A percentile compares a stretch with the other conserved stretches of the same genome.
Conservation (phyloP, 2,113 vertebrate species). For the Gallinago jamesoni region DNA sequence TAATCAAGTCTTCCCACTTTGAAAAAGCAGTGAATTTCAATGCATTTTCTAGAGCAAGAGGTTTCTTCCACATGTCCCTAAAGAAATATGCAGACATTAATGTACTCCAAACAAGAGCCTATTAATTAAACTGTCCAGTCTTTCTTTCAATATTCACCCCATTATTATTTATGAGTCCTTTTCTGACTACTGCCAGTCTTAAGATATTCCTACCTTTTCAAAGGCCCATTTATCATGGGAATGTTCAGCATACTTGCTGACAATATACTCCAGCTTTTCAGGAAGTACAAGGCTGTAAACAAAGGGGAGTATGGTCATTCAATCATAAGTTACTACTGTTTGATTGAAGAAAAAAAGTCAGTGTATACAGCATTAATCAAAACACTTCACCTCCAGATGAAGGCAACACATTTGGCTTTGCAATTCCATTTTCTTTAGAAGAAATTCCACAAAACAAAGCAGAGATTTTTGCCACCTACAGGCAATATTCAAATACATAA, state of each 20-base stretch:
- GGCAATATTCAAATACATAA: background rate
- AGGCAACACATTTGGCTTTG: background rate
- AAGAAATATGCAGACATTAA: background rate
- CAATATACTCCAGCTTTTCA: constrained; percentile 92
- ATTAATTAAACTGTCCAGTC: background rate
- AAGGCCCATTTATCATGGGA: constrained; percentile 96
- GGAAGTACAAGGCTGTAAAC: constrained; percentile 87
- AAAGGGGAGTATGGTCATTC: background rate
- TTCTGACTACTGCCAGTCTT: background rate
- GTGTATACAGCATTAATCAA: background rate
- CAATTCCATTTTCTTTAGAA: background rate
- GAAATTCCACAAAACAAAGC: background rate
- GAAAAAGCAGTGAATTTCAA: background rate
- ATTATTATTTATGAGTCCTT: background rate
- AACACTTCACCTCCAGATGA: background rate
- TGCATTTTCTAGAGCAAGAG: constrained; percentile 2
- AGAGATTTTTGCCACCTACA: background rate
- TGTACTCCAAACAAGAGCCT: background rate
- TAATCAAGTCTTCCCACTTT: background rate
- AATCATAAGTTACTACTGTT: background rate
- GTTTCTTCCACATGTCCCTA: background rate
- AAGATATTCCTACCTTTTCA: constrained; percentile 87
- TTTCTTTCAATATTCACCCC: background rate
- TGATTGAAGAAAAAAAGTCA: background rate
- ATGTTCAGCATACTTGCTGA: constrained; percentile 94